Evolutionary conservation across 2,113 vertebrate species (phyloP).

Genomic region (Gnathonemus echidnorhynchus): DNA sequence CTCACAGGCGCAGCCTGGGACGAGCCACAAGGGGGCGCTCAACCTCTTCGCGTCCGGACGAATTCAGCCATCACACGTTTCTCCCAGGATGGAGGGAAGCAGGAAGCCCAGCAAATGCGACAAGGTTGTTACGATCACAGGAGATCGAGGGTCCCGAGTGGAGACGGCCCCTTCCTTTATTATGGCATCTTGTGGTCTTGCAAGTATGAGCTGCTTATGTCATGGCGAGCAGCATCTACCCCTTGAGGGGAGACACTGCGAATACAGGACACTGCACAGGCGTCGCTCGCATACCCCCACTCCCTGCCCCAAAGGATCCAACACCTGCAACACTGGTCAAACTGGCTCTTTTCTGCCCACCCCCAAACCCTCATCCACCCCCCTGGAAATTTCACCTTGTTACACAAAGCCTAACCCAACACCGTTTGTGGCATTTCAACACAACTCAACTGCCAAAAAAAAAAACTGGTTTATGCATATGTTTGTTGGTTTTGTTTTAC

Average conservation of each 20-base stretch:
- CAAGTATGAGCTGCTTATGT: not conserved
- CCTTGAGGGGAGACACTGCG: not conserved
- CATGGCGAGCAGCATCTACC: not conserved
- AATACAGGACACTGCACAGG: not conserved
- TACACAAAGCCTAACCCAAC: conserved; percentile 13
- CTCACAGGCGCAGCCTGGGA: not conserved
- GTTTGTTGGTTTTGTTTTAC: not conserved
- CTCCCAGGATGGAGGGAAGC: not conserved
- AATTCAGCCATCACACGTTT: not conserved
- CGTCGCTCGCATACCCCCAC: not conserved
- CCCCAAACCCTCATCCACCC: not conserved
- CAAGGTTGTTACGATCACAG: not conserved
- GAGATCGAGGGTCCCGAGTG: not conserved
- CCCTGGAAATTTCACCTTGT: not conserved
- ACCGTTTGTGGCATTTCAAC: conserved; percentile 2
- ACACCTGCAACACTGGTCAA: not conserved
- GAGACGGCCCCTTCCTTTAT: not conserved
- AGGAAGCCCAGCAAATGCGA: not conserved
- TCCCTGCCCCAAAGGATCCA: not conserved
- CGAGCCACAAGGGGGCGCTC: not conserved
- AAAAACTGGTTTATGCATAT: not conserved
- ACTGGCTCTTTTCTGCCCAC: not conserved
- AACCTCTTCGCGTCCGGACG: not conserved
- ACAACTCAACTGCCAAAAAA: not conserved
- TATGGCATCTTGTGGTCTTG: not conserved